phyloP scores from a whole-genome alignment of 2,888 invertebrate species.

The Trichopria drosophilae region DNA sequence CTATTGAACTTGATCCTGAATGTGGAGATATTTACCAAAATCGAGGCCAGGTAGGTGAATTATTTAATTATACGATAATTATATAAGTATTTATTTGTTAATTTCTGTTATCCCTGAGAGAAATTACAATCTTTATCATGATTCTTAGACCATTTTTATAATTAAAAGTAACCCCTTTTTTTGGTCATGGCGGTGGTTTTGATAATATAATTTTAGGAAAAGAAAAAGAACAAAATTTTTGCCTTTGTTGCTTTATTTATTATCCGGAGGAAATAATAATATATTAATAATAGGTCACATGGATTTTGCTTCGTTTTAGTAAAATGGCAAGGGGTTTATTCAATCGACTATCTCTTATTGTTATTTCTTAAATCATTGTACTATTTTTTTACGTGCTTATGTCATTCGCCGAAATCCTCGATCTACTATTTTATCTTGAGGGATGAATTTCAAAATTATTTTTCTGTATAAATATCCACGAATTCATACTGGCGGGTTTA shows the following conservation, averaged over 20 bases:
- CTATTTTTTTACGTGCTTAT: too few species aligned
- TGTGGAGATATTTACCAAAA: slow-evolving; percentile 92
- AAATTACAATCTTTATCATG: neutral
- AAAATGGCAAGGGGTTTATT: too few species aligned
- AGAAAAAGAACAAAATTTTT: neutral
- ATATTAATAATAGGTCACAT: too few species aligned
- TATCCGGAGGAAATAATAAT: neutral
- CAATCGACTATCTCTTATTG: too few species aligned
- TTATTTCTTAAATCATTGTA: too few species aligned
- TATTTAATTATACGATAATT: slow-evolving; percentile 13
- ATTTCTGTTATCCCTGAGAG: neutral
- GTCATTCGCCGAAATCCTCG: too few species aligned
- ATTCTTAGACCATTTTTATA: neutral
- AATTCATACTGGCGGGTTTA: too few species aligned
- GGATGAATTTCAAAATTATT: too few species aligned
- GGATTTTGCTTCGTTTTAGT: too few species aligned
- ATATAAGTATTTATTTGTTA: slow-evolving; percentile 2
- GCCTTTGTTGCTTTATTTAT: neutral
- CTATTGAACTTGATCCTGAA: slow-evolving; percentile 74
- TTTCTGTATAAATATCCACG: too few species aligned
- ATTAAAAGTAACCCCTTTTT: neutral
- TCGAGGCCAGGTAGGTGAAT: slow-evolving; percentile 68
- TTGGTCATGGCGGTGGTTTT: neutral
- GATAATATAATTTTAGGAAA: neutral
- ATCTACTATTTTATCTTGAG: too few species aligned